Base-by-base conservation (phyloP, 2,797 vertebrate genomes). In the Micromesistius poutassou region DNA sequence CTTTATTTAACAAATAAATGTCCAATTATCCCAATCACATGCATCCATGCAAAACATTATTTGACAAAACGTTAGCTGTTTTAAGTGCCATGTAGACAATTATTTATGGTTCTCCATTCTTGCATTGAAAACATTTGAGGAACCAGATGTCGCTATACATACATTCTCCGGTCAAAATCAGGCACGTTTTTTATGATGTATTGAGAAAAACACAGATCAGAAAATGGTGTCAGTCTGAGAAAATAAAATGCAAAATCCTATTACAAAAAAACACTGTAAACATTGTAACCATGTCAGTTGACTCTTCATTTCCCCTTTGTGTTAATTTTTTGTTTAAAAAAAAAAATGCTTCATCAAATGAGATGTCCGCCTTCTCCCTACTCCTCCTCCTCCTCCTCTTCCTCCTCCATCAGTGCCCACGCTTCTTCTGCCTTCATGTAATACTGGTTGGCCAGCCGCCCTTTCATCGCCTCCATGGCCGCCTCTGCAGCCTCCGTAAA, bases 371-470 rank as follows among this genome's bases (percentile, higher is more conserved):
- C 28, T 31, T 19, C n/a, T 46, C 66, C 30, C 12, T 25, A n/a
- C 22, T 22, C 46, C 46, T 55, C 5, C 89, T 38, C 6, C 83
- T 81, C 96, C 75, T 55, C 5, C 89, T 38, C 6, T 82, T 81
- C 96, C 75, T 97, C 96, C 84, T 99, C 96, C 94, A 98, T 95
- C 79, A 95, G 87, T 0, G 95, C 94, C 97, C 97, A 99, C 73
- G 96, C 97, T 82, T 97, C 97, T 81, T 99, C 98, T 0, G 98
- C 98, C 88, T 96, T 98, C 92, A 97, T 92, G 85, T 99, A 99
- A 90, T 97, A 99, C 83, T 96, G 93, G 88, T 96, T 98, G 62
- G 98, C 97, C 82, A 99, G 86, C 22, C 97, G 93, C 72, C 98
- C 98, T 76, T 98, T 99, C 97, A 98, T 97, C 71, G 96, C 97